Percentiles rank a stretch among this genome's conserved stretches.
Conservation (phyloP, 2,113 vertebrate genomes). For the Aegithalos caudatus region DNA sequence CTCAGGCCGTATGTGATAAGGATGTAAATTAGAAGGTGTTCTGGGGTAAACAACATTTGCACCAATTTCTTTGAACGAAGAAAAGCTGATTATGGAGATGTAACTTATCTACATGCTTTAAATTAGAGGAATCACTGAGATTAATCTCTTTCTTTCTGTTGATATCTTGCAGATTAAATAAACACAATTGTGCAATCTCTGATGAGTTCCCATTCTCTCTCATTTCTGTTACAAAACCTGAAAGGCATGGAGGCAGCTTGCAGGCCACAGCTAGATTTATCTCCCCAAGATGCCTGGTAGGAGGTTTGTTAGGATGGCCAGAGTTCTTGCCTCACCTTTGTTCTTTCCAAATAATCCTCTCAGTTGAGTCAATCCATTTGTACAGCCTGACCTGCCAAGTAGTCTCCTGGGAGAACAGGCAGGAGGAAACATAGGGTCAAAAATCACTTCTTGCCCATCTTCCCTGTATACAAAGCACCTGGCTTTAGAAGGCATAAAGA, state of each 20-base stretch:
- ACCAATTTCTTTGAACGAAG: not conserved
- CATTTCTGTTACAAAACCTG: not conserved
- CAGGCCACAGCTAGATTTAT: not conserved
- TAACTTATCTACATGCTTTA: not conserved
- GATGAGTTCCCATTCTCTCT: not conserved
- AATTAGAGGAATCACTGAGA: not conserved
- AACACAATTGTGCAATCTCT: not conserved
- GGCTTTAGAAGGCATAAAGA: not conserved
- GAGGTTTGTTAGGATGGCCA: not conserved
- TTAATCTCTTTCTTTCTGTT: not conserved
- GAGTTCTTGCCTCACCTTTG: not conserved
- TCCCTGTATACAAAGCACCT: not conserved
- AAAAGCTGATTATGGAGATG: not conserved
- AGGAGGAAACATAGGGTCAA: not conserved
- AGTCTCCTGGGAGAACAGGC: not conserved
- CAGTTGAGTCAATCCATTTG: not conserved
- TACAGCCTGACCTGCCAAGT: not conserved
- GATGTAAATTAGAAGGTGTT: not conserved
- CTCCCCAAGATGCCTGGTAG: not conserved
- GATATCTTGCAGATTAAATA: not conserved
- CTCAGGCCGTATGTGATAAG: not conserved
- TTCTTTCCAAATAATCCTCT: not conserved
- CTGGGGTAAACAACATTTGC: not conserved
- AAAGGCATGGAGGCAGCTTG: not conserved
- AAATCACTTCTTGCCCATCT: not conserved